A percentile compares a stretch with the other conserved stretches of the same genome.
Evolutionary conservation across 2,797 vertebrate genomes (phyloP).

Genomic region (Ctenopoma multispine): DNA sequence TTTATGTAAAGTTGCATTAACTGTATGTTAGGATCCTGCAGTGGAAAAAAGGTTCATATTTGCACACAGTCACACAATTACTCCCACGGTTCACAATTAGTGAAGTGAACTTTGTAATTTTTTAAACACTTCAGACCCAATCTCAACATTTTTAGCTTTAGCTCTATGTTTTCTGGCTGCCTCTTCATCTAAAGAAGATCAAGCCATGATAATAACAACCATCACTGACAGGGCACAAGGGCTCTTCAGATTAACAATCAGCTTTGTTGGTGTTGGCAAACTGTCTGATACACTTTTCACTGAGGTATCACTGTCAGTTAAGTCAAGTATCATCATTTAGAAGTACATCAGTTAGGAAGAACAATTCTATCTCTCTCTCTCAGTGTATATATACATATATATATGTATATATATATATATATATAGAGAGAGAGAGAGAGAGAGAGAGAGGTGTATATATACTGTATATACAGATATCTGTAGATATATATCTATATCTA

Average conservation of each 20-base stretch:
- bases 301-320: not conserved
- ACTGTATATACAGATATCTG: too few species aligned
- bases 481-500: too few species aligned
- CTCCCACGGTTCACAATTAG: not conserved
- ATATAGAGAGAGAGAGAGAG: too few species aligned
- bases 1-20: not conserved
- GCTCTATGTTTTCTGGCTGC: not conserved
- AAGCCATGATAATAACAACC: not conserved
- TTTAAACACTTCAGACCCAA: not conserved
- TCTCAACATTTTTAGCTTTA: not conserved
- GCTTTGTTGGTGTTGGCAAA: not conserved
- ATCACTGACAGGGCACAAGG: not conserved
- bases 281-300: too few species aligned
- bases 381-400: too few species aligned
- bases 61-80: too few species aligned
- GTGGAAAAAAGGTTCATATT: not conserved
- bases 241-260: not conserved
- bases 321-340: not conserved
- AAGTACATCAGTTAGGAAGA: too few species aligned
- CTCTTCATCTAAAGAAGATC: not conserved
- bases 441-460: too few species aligned
- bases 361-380: too few species aligned
- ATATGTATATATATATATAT: too few species aligned
- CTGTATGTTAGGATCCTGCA: not conserved
- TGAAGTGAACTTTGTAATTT: not conserved